Base-by-base conservation (phyloP, 1,140 invertebrate genomes). In the Drosophila takahashii region DNA sequence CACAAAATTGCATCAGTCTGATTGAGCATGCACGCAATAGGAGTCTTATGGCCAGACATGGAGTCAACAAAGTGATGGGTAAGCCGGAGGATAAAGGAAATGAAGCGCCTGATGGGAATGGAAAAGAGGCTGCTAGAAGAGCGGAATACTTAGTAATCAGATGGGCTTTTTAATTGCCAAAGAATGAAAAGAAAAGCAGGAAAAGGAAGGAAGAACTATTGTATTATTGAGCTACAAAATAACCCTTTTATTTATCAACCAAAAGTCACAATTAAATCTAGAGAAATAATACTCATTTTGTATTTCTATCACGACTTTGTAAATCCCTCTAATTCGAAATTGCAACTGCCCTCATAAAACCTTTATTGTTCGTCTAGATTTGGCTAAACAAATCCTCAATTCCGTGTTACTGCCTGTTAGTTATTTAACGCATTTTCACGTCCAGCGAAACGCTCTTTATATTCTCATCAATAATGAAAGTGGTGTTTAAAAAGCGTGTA, bases 1-100 rank as follows among this genome's bases (percentile, higher is more conserved):
- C 92, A 27, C 90, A 92, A 62, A 92, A 91, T 74, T 92, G 91
- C 76, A 91, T 92, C 41, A 92, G 77, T 59, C 72, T 92, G 57
- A 90, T 92, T 60, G 87, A 92, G 73, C 64, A 92, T 85, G 79
- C 91, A 37, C 79, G 80, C 66, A 84, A 90, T 79, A 92, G 78
- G 48, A 79, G 77, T 13, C 64, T 87, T 39, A 91, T 92, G 87
- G 87, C 87, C 58, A 84, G 79, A 26, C 79, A 92, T 52, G 85
- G 77, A 59, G 69, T 92, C 6, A 83, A 66, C 71, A 91, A 92
- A 87, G 79, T 83, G 58, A 78, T 90, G 75, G 91, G 92, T 91
- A 91, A 90, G 84, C 60, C 50, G 48, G 39, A 4, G 29, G 51
- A 50, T 56, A 39, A 69, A 59, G 83, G 83, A 86, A 79, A 83